Conservation (phyloP, 2,797 vertebrate species). For the Microhierax caerulescens region DNA sequence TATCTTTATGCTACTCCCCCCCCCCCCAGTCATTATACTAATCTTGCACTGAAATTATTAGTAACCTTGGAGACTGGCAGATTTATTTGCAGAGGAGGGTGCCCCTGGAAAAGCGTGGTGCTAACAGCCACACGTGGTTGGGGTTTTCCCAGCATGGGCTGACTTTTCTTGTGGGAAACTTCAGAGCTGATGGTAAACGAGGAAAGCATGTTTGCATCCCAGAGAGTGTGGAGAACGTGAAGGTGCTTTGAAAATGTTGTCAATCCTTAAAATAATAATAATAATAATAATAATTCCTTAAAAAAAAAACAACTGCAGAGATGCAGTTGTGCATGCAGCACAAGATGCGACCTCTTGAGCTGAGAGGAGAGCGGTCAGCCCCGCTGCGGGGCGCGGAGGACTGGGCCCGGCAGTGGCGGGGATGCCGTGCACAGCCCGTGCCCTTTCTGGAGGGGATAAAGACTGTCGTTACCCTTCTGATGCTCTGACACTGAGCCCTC, state of each 20-base stretch:
- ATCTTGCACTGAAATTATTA: neutral
- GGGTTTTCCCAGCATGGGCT: neutral
- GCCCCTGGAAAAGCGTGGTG: neutral
- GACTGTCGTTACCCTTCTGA: neutral
- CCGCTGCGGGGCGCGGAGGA: neutral
- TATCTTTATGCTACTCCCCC: neutral
- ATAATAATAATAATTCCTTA: too few species aligned
- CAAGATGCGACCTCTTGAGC: accelerated
- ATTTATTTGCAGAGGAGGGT: neutral
- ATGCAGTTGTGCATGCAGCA: accelerated
- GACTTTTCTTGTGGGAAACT: neutral
- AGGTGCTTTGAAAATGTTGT: neutral
- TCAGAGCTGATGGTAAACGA: neutral
- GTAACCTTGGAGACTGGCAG: neutral
- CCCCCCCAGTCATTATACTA: neutral
- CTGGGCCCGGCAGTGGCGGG: neutral
- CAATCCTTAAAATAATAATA: too few species aligned
- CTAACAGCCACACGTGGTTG: neutral
- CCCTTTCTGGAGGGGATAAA: neutral
- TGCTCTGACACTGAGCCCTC: neutral
- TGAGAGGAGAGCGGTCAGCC: neutral
- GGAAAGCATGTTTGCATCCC: neutral
- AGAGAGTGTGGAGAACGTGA: accelerated
- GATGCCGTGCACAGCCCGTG: accelerated
- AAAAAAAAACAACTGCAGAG: too few species aligned